Base-by-base conservation (phyloP, 2,888 invertebrate genomes). In the Scaptomyza tumidula region DNA sequence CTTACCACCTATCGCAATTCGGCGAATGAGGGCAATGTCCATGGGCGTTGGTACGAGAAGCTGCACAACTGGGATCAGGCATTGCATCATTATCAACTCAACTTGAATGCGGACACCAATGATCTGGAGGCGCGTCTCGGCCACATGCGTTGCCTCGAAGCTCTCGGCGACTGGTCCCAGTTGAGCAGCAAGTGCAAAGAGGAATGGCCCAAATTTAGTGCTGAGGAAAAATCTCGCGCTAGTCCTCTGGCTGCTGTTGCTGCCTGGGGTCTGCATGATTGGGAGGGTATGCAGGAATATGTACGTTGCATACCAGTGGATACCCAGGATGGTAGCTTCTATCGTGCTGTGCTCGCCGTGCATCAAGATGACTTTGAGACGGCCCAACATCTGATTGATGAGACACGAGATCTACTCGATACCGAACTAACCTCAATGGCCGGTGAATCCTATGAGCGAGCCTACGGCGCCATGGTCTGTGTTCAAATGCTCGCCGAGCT, bases 51-150 rank as follows among this genome's bases (percentile, higher is more conserved):
- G 99, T 99, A 99, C 91, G 99, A 99, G 91, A 99, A 99, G 92
- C 93, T 99, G 1, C 99, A 99, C 92, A 98, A 99, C 90, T 99
- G 99, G 99, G 98, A 99, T 85, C 97, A 97, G 90, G 99, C 99
- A 0, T 93, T 99, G 44, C 94, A 95, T 70, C 94, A 98, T 0
- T 99, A 99, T 88, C 94, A 95, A 52, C 95, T 95, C 55, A 96
- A 97, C 87, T 92, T 97, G 45, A 93, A 94, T 7, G 93, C 92
- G 0, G 94, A 95, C 73, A 93, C 94, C 0, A 93, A 94, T 9
- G 96, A 97, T 88, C 93, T 96, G 62, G 98, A 98, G 57, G 94
- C 97, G 0, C 95, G 95, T 31, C 93, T 99, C 27, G 99, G 99
- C 0, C 96, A 98, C 90, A 97, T 99, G 96, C 94, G 99, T 55